These are phyloP conservation scores for Hypothenemus hampei DNA, from an alignment of 1,140 invertebrate species.

Conservation along the genomic window DNA sequence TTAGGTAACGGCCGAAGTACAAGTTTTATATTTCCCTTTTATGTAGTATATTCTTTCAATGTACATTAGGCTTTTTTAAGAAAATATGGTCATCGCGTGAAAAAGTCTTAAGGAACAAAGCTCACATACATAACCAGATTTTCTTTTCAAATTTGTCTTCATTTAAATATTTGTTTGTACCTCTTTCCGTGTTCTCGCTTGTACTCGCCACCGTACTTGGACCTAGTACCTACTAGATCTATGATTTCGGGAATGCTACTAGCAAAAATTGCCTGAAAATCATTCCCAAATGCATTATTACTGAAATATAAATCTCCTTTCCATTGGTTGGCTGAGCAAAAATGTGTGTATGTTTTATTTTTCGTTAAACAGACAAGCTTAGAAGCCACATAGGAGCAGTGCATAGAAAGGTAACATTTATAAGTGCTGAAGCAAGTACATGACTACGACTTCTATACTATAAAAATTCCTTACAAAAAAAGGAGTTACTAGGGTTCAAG, in stretches of 20 bases:
- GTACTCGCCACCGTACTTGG: constrained; percentile 96
- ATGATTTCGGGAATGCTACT: constrained; percentile 99
- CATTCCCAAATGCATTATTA: constrained; percentile 34
- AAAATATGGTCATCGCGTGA: constrained; percentile 21
- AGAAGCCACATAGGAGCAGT: constrained; percentile 13
- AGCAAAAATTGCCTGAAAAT: constrained; percentile 89
- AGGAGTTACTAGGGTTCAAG: too few species aligned
- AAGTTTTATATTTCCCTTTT: constrained; percentile 21
- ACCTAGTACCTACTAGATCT: constrained; percentile 95
- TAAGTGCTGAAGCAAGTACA: too few species aligned
- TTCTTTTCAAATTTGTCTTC: constrained; percentile 18
- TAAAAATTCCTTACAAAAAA: too few species aligned
- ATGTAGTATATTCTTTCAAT: not conserved
- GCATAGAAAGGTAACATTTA: too few species aligned
- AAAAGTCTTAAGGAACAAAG: too few species aligned
- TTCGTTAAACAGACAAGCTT: not conserved
- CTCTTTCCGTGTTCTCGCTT: constrained; percentile 97
- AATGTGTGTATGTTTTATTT: not conserved
- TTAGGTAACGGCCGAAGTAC: constrained; percentile 27
- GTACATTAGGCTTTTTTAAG: constrained; percentile 7
- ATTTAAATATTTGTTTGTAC: constrained; percentile 52
- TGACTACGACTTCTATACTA: too few species aligned
- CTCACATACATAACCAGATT: constrained; percentile 26
- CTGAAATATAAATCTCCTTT: too few species aligned
- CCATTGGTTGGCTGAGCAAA: too few species aligned